Base-by-base conservation (phyloP, 2,888 invertebrate genomes). In the Clunio marinus region DNA sequence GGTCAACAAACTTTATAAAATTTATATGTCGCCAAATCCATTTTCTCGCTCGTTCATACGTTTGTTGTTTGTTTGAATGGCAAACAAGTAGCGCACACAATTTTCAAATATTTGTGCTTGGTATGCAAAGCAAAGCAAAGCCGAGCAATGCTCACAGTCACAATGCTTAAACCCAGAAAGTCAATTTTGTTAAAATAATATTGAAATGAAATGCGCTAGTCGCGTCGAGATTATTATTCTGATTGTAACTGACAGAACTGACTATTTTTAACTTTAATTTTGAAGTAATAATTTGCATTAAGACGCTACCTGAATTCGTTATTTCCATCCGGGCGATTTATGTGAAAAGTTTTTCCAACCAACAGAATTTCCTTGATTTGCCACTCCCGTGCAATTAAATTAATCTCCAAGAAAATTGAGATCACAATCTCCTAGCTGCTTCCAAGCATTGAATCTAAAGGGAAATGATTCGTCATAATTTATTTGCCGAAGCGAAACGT, bases 1-100 rank as follows among this genome's bases (percentile, higher is more conserved):
- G 62, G 62, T 62, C 62, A 62, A 62, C 24, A 62, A 62, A 62
- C 62, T 37, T 5, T 37, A 20, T 20, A 20, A 1, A 20, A 25
- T 59, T 22, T 13, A n/a, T n/a, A 32, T 32, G 32, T 32, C 3
- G 15, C 20, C 51, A 17, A 51, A 20, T 51, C 22, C 51, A 22
- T 20, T 2, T 17, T 17, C 22, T 51, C 10, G 32, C 32, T 32
- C 5, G 32, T 7, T 32, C 5, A 32, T 32, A 7, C 32, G 4
- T 10, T 4, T 32, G 4, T 32, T n/a, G n/a, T n/a, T n/a, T n/a
- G n/a, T n/a, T n/a, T n/a, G n/a, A n/a, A n/a, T n/a, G 3, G 51
- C 5, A 22, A 51, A 51, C 27, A 58, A 58, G 57, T 25, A 58
- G 57, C 57, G 55, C 24, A 55, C 13, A 51, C 22, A 51, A 4